Evolutionary conservation across 2,888 invertebrate genomes (phyloP).

Genomic region (Gymnocheta viridis): DNA sequence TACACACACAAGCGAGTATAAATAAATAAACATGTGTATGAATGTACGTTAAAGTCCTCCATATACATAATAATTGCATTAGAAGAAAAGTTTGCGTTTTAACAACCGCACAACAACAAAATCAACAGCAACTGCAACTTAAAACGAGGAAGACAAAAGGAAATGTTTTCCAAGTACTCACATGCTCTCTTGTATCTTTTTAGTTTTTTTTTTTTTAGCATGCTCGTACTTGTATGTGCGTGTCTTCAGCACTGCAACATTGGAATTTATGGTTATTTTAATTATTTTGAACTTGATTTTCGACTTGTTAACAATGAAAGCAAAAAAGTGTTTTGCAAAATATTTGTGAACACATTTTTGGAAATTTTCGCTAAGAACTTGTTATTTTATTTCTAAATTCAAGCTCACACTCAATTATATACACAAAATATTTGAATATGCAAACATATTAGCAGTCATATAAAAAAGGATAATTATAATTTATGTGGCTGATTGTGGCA

Average conservation of each 20-base stretch:
- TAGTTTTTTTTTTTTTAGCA: background rate
- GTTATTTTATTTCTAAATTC: constrained; percentile 9
- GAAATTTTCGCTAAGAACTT: background rate
- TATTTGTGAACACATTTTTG: constrained; percentile 27
- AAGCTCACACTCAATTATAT: background rate
- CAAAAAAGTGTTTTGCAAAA: constrained; percentile 14
- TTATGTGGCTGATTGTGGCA: background rate
- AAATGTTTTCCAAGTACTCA: constrained; percentile 56
- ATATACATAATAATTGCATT: constrained; percentile 59
- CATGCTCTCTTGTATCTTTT: constrained; percentile 30
- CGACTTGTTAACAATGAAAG: constrained; percentile 26
- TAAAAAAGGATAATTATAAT: constrained; percentile 28
- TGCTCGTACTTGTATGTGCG: background rate
- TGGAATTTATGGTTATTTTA: constrained; percentile 62
- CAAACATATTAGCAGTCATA: background rate
- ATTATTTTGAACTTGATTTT: constrained; percentile 64
- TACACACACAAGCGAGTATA: background rate
- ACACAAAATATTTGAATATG: background rate
- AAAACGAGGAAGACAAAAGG: constrained; percentile 47
- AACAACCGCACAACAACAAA: constrained; percentile 7
- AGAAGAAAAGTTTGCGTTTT: constrained; percentile 40
- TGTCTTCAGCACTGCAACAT: constrained; percentile 13
- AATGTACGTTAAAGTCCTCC: background rate
- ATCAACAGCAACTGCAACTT: constrained; percentile 19
- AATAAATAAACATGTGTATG: background rate